Evolutionary conservation across 2,888 invertebrate genomes (phyloP).

Genomic region (Tinea trinotella): DNA sequence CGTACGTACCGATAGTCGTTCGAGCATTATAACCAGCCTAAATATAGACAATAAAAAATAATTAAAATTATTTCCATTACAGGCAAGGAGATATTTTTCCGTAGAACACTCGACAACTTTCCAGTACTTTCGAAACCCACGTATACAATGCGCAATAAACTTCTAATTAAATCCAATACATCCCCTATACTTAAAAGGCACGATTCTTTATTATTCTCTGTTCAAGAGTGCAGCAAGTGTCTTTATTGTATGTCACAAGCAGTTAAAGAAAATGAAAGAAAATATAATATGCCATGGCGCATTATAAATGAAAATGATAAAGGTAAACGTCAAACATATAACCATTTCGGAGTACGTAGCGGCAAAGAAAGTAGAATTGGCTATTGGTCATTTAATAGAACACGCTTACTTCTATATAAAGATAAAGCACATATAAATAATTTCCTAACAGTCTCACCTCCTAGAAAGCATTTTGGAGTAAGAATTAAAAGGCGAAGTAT

Average conservation of each 20-base stretch:
- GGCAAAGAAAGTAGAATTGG: neutral
- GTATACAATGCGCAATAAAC: neutral
- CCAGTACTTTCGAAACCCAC: neutral
- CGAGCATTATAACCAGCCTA: too few species aligned
- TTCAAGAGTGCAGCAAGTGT: constrained; percentile 34
- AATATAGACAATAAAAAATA: too few species aligned
- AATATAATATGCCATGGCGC: too few species aligned
- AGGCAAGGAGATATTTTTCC: neutral
- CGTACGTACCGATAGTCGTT: too few species aligned
- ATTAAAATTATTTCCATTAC: too few species aligned
- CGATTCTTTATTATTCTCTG: neutral
- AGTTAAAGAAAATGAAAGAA: constrained; percentile 27
- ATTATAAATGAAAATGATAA: too few species aligned
- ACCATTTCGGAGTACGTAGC: neutral
- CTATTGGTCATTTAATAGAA: neutral
- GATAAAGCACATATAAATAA: neutral
- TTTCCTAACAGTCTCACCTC: neutral
- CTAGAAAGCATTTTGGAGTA: neutral
- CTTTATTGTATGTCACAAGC: constrained; percentile 40
- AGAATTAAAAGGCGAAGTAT: neutral
- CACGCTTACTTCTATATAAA: neutral
- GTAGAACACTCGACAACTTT: neutral
- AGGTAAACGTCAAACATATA: neutral
- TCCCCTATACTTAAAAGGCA: neutral
- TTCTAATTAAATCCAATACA: neutral